These are phyloP conservation scores for Threskiornis aethiopicus DNA, from an alignment of 2,797 vertebrate species.

Conservation along the genomic window DNA sequence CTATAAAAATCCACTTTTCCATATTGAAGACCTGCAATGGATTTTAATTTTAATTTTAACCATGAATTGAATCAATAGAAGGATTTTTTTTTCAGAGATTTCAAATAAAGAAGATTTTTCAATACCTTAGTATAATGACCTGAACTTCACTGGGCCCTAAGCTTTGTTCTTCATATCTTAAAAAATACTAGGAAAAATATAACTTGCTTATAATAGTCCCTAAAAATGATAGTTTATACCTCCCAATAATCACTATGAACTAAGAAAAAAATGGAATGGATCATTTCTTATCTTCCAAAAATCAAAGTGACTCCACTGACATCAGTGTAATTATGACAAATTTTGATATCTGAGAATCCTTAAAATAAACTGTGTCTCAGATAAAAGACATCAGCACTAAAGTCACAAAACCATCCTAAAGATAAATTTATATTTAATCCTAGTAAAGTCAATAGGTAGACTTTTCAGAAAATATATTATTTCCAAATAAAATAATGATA, in stretches of 20 bases:
- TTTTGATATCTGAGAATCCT: neutral
- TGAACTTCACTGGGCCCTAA: neutral
- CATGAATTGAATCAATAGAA: neutral
- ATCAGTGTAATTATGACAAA: neutral
- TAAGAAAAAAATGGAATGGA: neutral
- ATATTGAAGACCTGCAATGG: neutral
- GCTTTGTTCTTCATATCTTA: neutral
- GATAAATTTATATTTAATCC: neutral
- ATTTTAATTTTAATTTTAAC: neutral
- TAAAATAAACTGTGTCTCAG: rapidly evolving
- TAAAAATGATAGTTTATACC: neutral
- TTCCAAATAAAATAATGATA: neutral
- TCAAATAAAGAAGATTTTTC: neutral
- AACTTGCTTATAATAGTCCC: neutral
- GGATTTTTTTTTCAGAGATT: neutral
- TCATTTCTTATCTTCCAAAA: neutral
- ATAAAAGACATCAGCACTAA: neutral
- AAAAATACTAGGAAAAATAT: neutral
- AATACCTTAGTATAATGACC: neutral
- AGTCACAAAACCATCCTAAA: neutral
- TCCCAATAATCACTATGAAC: neutral
- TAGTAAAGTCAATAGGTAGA: neutral
- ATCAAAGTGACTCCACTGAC: neutral
- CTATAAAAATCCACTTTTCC: neutral
- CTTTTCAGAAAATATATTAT: rapidly evolving